Conservation (phyloP, 1,140 invertebrate species). For the Campodea augens region DNA sequence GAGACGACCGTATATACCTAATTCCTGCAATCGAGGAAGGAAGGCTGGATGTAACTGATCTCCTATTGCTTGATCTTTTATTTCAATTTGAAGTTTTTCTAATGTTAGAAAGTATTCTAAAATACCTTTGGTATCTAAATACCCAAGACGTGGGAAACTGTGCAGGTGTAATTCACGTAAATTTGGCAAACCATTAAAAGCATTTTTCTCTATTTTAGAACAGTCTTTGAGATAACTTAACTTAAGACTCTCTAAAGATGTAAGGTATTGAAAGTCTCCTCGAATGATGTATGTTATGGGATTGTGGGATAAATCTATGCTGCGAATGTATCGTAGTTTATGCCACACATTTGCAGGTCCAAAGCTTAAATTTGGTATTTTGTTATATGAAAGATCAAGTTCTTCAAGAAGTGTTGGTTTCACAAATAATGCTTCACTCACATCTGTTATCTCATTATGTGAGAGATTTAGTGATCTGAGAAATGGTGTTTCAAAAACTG, state of each 20-base stretch:
- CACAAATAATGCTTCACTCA: slow-evolving; percentile 46
- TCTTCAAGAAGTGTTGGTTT: slow-evolving; percentile 54
- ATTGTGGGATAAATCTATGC: slow-evolving; percentile 58
- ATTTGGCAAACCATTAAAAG: slow-evolving; percentile 50
- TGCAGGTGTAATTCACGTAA: slow-evolving; percentile 27
- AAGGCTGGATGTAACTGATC: slow-evolving; percentile 58
- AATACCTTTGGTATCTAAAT: slow-evolving; percentile 62
- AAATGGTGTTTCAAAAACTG: slow-evolving; percentile 62
- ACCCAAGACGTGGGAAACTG: slow-evolving; percentile 53
- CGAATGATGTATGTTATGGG: slow-evolving; percentile 46
- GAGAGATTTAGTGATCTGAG: slow-evolving; percentile 62
- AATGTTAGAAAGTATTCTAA: slow-evolving; percentile 29
- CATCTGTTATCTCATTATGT: slow-evolving; percentile 43
- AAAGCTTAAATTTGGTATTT: slow-evolving; percentile 34
- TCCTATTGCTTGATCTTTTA: slow-evolving; percentile 60
- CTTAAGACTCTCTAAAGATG: slow-evolving; percentile 38
- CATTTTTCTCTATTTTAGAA: slow-evolving; percentile 56
- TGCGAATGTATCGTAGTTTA: slow-evolving; percentile 41
- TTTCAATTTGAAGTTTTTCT: slow-evolving; percentile 52
- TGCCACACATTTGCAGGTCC: slow-evolving; percentile 34
- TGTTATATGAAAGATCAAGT: slow-evolving; percentile 57
- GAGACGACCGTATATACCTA: slow-evolving; percentile 52
- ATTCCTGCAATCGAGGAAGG: slow-evolving; percentile 51
- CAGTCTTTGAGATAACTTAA: slow-evolving; percentile 46
- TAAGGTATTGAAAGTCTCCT: slow-evolving; percentile 48